Evolutionary conservation across 2,888 invertebrate species (phyloP), one percentile per base, ranked within the genome.

Genomic region (Meteorus cinctellus): DNA sequence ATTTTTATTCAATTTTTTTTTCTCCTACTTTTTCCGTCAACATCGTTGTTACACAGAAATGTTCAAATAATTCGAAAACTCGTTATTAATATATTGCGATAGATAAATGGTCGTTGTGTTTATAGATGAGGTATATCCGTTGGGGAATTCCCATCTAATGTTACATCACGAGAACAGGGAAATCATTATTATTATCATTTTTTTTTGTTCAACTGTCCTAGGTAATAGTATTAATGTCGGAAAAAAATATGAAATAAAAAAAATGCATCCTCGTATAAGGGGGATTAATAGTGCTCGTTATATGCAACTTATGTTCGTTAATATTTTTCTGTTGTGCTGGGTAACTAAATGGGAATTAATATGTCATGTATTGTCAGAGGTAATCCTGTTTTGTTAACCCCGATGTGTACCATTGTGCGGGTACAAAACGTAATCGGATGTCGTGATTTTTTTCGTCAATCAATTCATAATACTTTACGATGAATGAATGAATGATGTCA

Each of bases 1-100:
- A 19, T 62, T 14, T 14, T 34, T 51, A 41, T 24, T 24, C 14
- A 27, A 24, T n/a, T 69, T 74, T 70, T 69, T 34, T 74, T 73
- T 29, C 4, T 65, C 19, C 34, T 72, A 24, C 59, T 60, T 66
- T 70, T 48, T 63, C 59, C 41, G 41, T 41, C 41, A 41, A 41
- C 12, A 12, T 12, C 12, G 8, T 12, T 41, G 4, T 48, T 71
- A 51, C 75, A 68, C 60, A 74, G 65, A 75, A 68, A 72, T 66
- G 67, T 72, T 45, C 59, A 77, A 77, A 74, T 77, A 79, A 79
- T 76, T 74, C 76, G 74, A 77, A 77, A 69, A 60, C 73, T 75
- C 60, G 74, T 65, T 55, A 29, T 27, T 48, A 68, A 48, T 68
- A 51, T 68, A 41, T 72, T 74, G 69, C 74, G 60, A 63, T 67